phyloP scores from a whole-genome alignment of 2,888 invertebrate genomes.

The Drosophila prolongata region DNA sequence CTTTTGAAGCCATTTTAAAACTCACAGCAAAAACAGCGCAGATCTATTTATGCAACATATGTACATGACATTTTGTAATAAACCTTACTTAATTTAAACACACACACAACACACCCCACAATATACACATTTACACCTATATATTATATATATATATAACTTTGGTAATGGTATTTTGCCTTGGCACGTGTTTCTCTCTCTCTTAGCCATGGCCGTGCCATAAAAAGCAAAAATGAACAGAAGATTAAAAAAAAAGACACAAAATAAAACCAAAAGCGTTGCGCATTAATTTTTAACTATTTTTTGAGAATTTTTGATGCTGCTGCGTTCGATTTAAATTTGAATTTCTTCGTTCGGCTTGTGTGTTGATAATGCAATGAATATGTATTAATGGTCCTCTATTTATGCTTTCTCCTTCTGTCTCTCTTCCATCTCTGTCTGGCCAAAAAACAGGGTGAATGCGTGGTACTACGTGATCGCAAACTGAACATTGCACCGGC shows the following conservation, averaged over 20 bases:
- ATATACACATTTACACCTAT: slow-evolving; percentile 41
- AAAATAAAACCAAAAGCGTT: slow-evolving; percentile 56
- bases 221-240: slow-evolving; percentile 42
- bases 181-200: slow-evolving; percentile 73
- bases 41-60: slow-evolving; percentile 40
- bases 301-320: slow-evolving; percentile 68
- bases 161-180: slow-evolving; percentile 79
- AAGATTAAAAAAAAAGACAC: slow-evolving; percentile 39
- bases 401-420: slow-evolving; percentile 38
- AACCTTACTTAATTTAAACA: slow-evolving; percentile 42
- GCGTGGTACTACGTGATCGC: slow-evolving; percentile 91
- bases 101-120: slow-evolving; percentile 30
- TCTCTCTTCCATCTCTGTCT: slow-evolving; percentile 20
- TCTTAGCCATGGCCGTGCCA: slow-evolving; percentile 65
- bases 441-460: slow-evolving; percentile 86
- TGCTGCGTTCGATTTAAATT: slow-evolving; percentile 74
- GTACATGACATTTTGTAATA: slow-evolving; percentile 71
- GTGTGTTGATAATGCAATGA: slow-evolving; percentile 70
- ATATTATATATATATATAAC: slow-evolving; percentile 28
- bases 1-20: slow-evolving; percentile 35
- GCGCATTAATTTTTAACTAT: slow-evolving; percentile 63
- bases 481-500: slow-evolving; percentile 95
- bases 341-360: slow-evolving; percentile 79
- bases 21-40: slow-evolving; percentile 35
- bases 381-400: slow-evolving; percentile 32